Conservation (phyloP, 2,797 vertebrate species). For the Nyctibius grandis region DNA sequence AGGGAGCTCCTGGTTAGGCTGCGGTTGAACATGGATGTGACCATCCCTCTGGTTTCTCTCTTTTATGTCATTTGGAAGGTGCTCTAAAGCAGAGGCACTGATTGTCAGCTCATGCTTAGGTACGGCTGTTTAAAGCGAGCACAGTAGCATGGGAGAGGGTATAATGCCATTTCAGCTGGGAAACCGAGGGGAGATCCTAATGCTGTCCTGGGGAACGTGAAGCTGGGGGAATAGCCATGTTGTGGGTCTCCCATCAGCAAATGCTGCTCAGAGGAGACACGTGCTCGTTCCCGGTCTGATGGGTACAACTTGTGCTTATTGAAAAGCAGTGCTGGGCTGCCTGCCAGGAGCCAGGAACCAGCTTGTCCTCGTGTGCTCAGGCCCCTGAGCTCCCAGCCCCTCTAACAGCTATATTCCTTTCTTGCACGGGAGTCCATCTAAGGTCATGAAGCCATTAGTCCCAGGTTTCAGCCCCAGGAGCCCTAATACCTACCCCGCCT, state of each 20-base stretch:
- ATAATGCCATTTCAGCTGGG: not conserved
- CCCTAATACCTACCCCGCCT: not conserved
- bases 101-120: not conserved
- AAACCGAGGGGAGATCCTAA: not conserved
- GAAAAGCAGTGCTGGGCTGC: not conserved
- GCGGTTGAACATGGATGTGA: not conserved
- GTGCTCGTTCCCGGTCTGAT: accelerated
- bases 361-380: not conserved
- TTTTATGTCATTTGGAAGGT: not conserved
- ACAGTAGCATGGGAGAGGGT: not conserved
- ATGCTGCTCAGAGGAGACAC: accelerated
- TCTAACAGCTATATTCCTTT: not conserved
- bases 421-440: not conserved
- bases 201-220: not conserved
- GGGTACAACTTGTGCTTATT: not conserved
- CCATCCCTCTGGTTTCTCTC: not conserved
- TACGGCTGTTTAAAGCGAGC: not conserved
- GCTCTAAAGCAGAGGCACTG: not conserved
- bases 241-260: not conserved
- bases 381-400: not conserved
- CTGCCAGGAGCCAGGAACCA: not conserved
- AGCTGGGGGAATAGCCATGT: accelerated
- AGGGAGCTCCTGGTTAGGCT: not conserved
- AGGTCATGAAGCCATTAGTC: not conserved
- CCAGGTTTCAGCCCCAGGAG: not conserved